Evolutionary conservation across 2,888 invertebrate species (phyloP).

Genomic region (Gnatocerus cornutus): DNA sequence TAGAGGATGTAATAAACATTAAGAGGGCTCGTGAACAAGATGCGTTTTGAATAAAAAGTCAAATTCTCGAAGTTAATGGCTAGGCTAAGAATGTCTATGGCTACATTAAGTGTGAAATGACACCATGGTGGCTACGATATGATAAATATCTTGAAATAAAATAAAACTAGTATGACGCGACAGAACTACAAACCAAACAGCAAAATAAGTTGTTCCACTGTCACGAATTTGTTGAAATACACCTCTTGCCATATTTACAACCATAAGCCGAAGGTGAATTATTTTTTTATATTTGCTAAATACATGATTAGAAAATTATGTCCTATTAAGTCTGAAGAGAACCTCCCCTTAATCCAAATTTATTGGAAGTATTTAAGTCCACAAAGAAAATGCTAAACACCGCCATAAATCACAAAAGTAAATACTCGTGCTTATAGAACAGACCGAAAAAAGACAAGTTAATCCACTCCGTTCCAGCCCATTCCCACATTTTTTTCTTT

Average conservation of each 20-base stretch:
- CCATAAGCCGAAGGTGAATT: conserved; percentile 7
- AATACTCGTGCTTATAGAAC: conserved; percentile 58
- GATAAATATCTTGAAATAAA: too few species aligned
- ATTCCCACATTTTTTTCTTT: conserved; percentile 32
- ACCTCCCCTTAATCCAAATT: conserved; percentile 59
- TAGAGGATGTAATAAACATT: conserved; percentile 32
- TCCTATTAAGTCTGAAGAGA: conserved; percentile 46
- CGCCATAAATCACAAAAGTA: conserved; percentile 64
- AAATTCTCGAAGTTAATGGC: conserved; percentile 7
- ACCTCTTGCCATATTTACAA: not conserved
- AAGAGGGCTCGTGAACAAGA: not conserved
- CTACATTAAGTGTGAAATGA: not conserved
- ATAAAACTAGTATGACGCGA: too few species aligned
- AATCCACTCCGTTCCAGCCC: conserved; percentile 50
- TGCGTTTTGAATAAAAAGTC: conserved; percentile 15
- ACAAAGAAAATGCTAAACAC: conserved; percentile 64
- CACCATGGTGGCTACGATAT: not conserved
- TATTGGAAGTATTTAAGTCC: conserved; percentile 61
- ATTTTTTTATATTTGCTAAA: conserved; percentile 18
- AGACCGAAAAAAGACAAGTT: conserved; percentile 60
- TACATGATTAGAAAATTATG: conserved; percentile 48
- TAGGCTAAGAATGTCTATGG: not conserved
- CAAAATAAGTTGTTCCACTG: too few species aligned
- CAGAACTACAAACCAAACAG: too few species aligned
- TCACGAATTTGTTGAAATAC: conserved; percentile 2